Percentiles rank a stretch among this genome's conserved stretches.
Conservation (phyloP, 2,888 invertebrate species). For the Torymus auratus region DNA sequence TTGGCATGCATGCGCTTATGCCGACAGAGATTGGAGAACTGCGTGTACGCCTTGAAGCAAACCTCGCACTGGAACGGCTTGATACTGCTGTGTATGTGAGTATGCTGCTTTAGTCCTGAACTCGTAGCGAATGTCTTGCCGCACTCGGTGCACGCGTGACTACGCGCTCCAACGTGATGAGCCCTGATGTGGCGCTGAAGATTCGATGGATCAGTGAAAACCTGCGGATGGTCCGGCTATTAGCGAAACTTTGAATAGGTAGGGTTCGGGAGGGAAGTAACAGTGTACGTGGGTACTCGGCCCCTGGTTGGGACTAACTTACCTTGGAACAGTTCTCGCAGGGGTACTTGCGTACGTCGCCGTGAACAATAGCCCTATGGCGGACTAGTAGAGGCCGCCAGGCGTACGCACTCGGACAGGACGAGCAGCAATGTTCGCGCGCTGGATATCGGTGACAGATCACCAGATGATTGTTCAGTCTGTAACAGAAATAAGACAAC, state of each 20-base stretch:
- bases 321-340: conserved; percentile 96
- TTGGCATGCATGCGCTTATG: conserved; percentile 99
- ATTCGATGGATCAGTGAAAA: conserved; percentile 97
- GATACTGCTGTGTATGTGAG: conserved; percentile 98
- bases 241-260: conserved; percentile 71
- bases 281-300: conserved; percentile 84
- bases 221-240: conserved; percentile 81
- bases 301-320: conserved; percentile 91
- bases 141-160: conserved; percentile 98
- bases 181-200: conserved; percentile 97
- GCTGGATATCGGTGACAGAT: conserved; percentile 87
- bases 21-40: conserved; percentile 99
- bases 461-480: conserved; percentile 90
- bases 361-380: conserved; percentile 89
- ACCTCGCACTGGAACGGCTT: conserved; percentile 98
- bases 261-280: conserved; percentile 26
- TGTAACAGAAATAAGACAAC: conserved; percentile 77
- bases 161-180: conserved; percentile 95
- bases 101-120: conserved; percentile 98
- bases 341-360: conserved; percentile 90
- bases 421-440: conserved; percentile 89
- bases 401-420: conserved; percentile 89
- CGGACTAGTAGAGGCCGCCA: conserved; percentile 88
- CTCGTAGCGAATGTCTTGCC: conserved; percentile 99
- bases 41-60: conserved; percentile 98